Evolutionary conservation across 2,113 vertebrate genomes (phyloP).

Genomic region (Semnornis frantzii): DNA sequence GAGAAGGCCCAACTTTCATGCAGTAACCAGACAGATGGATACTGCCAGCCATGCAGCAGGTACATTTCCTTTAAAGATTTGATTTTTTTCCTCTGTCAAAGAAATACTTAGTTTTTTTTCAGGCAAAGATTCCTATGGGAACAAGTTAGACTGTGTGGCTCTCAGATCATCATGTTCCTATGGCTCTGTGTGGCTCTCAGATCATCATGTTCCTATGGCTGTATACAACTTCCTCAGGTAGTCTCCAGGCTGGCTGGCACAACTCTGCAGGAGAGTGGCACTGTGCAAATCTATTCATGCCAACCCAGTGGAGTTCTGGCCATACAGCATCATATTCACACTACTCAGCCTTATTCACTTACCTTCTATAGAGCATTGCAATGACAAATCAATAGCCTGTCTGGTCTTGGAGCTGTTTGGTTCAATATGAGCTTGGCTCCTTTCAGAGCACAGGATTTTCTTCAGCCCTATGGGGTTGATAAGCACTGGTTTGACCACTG

Average conservation of each 20-base stretch:
- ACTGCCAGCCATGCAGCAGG: neutral
- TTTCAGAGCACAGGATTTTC: neutral
- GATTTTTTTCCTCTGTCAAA: neutral
- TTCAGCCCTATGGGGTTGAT: neutral
- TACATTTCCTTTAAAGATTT: neutral
- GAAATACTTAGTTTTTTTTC: neutral
- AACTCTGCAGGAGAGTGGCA: neutral
- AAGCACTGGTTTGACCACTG: neutral
- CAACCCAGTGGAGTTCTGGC: neutral
- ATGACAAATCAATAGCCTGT: neutral
- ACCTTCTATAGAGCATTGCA: neutral
- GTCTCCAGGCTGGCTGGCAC: neutral
- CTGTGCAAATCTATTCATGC: neutral
- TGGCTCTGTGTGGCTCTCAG: fast-evolving
- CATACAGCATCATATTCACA: too few species aligned
- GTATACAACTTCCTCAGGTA: neutral
- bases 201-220: neutral
- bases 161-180: neutral
- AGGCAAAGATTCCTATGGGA: neutral
- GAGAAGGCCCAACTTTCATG: neutral
- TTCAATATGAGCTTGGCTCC: neutral
- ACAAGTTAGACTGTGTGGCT: neutral
- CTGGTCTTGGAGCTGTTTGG: neutral
- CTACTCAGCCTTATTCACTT: neutral
- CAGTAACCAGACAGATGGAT: neutral